Evolutionary conservation across 2,888 invertebrate genomes (phyloP), one percentile per base, ranked within the genome.

Genomic region (Diaperis boleti): DNA sequence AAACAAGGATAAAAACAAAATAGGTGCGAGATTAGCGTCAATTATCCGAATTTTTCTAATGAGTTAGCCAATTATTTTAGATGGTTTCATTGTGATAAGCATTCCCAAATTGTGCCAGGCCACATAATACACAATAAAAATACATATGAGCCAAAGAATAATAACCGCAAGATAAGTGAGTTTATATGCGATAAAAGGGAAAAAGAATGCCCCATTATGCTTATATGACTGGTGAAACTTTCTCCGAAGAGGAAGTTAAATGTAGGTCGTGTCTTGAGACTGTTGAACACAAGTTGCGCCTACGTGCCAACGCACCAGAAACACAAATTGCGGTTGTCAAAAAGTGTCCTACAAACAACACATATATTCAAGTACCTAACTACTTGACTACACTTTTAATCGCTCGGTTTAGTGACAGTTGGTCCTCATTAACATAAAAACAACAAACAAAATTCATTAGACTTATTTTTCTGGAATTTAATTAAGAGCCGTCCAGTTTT

Each of bases 161-260:
- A 10, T 33, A 33, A 33, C 33, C 44, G 22, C 22, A 47, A 31
- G 20, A 59, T 50, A 61, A 64, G 56, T 56, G 64, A 61, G 49
- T 64, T 64, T 61, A 42, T 56, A 57, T 63, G 39, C 49, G 55
- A 65, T 65, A 65, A 65, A 65, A 65, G 65, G 65, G 65, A 65
- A 65, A 65, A 65, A 65, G 62, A 63, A 65, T 65, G 62, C 39
- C 54, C 65, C 62, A 65, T 62, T 65, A 62, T 45, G 52, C 55
- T 62, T 29, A 41, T 63, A 56, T 55, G 62, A 63, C 42, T 65
- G 59, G 49, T 63, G 65, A 60, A 63, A 65, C 65, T 65, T 65
- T 65, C 65, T 65, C 65, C 20, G 29, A 59, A 44, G 57, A 59
- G 62, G 59, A 59, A 57, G 37, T 45, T 15, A 60, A 22, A 62